phyloP scores from a whole-genome alignment of 2,888 invertebrate species.

The Limenitis camilla region DNA sequence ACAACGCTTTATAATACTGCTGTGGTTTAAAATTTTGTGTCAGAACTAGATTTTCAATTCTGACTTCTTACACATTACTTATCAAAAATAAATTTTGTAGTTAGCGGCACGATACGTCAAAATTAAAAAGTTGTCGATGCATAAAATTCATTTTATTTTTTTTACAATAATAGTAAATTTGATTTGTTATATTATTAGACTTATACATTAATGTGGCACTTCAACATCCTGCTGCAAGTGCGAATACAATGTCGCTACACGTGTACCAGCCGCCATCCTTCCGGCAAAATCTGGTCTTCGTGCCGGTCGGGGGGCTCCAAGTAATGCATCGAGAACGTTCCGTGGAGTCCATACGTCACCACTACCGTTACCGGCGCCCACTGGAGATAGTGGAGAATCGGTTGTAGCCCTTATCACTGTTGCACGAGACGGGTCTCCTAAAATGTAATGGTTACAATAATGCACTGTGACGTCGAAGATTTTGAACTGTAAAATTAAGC shows the following conservation, averaged over 20 bases:
- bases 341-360: conserved; percentile 62
- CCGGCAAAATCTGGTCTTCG: conserved; percentile 77
- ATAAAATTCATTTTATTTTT: background rate
- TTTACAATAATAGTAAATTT: background rate
- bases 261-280: conserved; percentile 77
- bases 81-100: too few relatives aligned
- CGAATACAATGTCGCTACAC: conserved; percentile 82
- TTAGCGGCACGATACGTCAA: too few relatives aligned
- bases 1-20: too few relatives aligned
- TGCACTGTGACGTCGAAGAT: too few relatives aligned
- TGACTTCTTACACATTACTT: too few relatives aligned
- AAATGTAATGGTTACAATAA: too few relatives aligned
- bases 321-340: conserved; percentile 71
- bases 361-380: conserved; percentile 66
- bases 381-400: conserved; percentile 90
- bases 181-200: too few relatives aligned
- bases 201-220: conserved; percentile 43
- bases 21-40: too few relatives aligned
- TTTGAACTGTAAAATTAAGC: too few relatives aligned
- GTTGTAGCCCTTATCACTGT: conserved; percentile 81
- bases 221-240: conserved; percentile 74
- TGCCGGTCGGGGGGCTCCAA: conserved; percentile 67
- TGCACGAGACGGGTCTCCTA: conserved; percentile 52
- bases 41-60: too few relatives aligned
- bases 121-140: background rate